A percentile compares a stretch with the other conserved stretches of the same genome.
These are phyloP conservation scores for Hippocampus comes DNA, from an alignment of 2,113 vertebrate species.

Conservation along the genomic window DNA sequence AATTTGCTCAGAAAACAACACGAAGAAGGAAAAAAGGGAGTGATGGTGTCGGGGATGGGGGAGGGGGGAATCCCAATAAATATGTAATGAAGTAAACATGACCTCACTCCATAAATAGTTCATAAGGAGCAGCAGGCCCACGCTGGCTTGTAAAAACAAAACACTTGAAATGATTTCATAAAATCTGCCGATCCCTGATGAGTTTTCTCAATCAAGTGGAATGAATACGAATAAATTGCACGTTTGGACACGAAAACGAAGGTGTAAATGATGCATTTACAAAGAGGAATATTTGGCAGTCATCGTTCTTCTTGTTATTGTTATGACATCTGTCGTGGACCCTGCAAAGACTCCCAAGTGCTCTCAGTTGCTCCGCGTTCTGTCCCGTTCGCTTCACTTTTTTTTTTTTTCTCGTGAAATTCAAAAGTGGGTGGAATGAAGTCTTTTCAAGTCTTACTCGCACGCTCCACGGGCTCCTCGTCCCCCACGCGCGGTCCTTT, in stretches of 20 bases:
- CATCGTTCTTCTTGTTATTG: constrained; percentile 59
- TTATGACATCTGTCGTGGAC: constrained; percentile 34
- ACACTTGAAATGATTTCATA: constrained; percentile 48
- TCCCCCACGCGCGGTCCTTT: constrained; percentile 60
- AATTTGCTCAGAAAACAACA: neutral
- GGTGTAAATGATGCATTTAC: constrained; percentile 88
- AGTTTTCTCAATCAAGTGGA: constrained; percentile 53
- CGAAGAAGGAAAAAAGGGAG: constrained; percentile 29
- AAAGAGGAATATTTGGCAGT: constrained; percentile 81
- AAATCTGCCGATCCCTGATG: neutral
- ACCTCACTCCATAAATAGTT: constrained; percentile 91
- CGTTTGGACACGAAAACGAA: constrained; percentile 84
- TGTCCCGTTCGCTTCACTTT: constrained; percentile 13
- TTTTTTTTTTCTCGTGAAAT: constrained; percentile 12
- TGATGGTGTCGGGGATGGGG: constrained; percentile 15
- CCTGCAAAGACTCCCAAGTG: constrained; percentile 65
- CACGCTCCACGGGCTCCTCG: constrained; percentile 28
- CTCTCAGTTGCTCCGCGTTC: constrained; percentile 36
- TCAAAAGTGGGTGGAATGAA: neutral
- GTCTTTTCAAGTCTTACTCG: constrained; percentile 81
- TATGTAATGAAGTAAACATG: constrained; percentile 96
- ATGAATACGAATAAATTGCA: constrained; percentile 85
- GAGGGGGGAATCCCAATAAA: constrained; percentile 89
- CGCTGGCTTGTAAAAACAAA: constrained; percentile 72
- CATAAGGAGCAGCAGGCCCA: constrained; percentile 76